phyloP scores from a whole-genome alignment of 2,113 vertebrate genomes.

The Rhipidura dahli region DNA sequence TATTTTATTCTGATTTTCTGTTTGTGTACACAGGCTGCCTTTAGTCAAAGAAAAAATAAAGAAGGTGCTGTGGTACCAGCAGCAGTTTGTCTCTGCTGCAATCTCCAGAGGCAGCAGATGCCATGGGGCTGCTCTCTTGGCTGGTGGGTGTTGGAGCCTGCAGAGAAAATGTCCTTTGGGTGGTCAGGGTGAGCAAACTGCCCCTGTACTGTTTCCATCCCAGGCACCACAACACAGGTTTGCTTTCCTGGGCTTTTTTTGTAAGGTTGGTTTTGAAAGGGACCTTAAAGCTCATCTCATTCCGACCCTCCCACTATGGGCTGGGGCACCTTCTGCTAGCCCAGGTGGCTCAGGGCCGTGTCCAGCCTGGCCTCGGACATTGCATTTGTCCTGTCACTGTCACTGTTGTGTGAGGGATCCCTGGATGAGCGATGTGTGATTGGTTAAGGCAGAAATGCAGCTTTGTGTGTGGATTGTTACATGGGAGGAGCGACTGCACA shows the following conservation, averaged over 20 bases:
- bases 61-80: background rate
- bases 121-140: accelerated
- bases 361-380: background rate
- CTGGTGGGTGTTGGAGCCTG: background rate
- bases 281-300: accelerated
- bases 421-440: accelerated
- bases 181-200: background rate
- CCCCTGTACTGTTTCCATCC: background rate
- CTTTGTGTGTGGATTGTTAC: accelerated
- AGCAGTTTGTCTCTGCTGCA: background rate
- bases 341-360: background rate
- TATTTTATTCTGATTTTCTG: background rate
- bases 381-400: background rate
- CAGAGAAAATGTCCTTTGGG: background rate
- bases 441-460: background rate
- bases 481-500: accelerated
- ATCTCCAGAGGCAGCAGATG: background rate
- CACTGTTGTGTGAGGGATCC: accelerated
- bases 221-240: accelerated
- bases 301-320: background rate
- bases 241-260: background rate
- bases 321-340: background rate
- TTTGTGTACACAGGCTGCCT: background rate
- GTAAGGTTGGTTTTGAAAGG: background rate
- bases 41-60: background rate